Base-by-base conservation (phyloP, 2,888 invertebrate species). In the Ptycholaimellus sp. region DNA sequence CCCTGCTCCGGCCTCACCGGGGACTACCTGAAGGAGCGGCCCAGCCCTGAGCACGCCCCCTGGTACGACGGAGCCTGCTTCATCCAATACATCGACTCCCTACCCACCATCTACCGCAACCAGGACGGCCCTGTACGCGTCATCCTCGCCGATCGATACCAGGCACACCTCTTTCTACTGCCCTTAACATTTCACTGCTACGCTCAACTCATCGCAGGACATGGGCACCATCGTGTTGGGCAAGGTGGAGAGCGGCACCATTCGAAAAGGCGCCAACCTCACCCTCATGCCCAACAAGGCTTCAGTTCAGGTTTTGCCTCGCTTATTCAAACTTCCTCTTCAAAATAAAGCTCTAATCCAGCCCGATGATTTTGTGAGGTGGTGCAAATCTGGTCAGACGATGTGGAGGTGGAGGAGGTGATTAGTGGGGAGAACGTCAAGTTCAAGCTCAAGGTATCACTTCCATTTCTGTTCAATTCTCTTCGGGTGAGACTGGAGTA, bases 181-280 rank as follows among this genome's bases (percentile, higher is more conserved):
- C n/a, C n/a, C n/a, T n/a, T n/a, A n/a, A n/a, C n/a, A n/a, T n/a
- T 13, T 27, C 5, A 17, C 14, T 30, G 16, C 30, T 21, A 16
- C 14, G 4, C 3, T 33, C 22, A 18, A 30, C 14, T 22, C 19
- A 16, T 51, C 58, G 19, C 45, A 65, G 69, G 96, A 96, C 59
- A 96, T 96, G 93, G 96, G 96, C 42, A 93, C 93, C 40, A 83
- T 96, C 32, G 77, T 93, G 29, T 79, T 93, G 73, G 96, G 96
- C 23, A 99, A 99, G 65, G 81, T 96, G 21, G 96, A 96, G 65
- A 82, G 87, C 4, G 96, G 96, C 22, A 72, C 72, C 54, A 77
- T 87, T 52, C 74, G 74, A 55, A 85, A 83, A 60, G 80, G 83
- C 46, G 80, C 81, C 62, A 76, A 74, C 47, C 66, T 96, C 42